Evolutionary conservation across 2,797 vertebrate species (phyloP).

Genomic region (Coreius guichenoti): DNA sequence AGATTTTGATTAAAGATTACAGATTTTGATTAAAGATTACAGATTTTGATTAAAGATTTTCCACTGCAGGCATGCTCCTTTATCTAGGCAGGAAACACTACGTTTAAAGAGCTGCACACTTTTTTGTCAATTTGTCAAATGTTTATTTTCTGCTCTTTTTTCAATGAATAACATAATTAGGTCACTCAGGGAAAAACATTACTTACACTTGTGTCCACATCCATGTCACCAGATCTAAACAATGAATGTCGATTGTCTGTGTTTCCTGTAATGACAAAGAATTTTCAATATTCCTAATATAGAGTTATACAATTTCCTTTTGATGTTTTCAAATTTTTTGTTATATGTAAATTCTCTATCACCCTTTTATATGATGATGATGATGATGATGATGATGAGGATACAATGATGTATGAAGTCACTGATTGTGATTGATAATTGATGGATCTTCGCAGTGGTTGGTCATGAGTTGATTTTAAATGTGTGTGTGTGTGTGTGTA

Average conservation of each 20-base stretch:
- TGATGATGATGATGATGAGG: too few species aligned
- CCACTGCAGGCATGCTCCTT: neutral
- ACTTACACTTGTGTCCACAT: slow-evolving; percentile 90
- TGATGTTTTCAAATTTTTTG: too few species aligned
- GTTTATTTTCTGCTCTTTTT: neutral
- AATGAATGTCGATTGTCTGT: slow-evolving; percentile 87
- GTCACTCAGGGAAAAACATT: neutral
- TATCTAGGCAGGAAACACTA: neutral
- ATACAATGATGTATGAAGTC: too few species aligned
- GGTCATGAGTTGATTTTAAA: too few species aligned
- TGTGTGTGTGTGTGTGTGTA: too few species aligned
- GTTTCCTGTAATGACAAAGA: slow-evolving; percentile 81
- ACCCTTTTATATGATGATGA: too few species aligned
- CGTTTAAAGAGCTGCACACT: neutral
- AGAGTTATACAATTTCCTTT: too few species aligned
- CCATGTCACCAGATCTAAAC: slow-evolving; percentile 91
- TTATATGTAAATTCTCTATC: too few species aligned
- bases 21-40: too few species aligned
- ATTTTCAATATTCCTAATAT: neutral
- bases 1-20: too few species aligned
- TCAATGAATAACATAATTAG: neutral
- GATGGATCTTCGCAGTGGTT: too few species aligned
- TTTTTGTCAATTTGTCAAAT: neutral
- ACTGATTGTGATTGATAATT: too few species aligned
- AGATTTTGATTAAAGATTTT: neutral